A percentile compares a stretch with the other conserved stretches of the same genome.
Conservation (phyloP, 2,113 vertebrate species). For the Gallinago paraguaiae region DNA sequence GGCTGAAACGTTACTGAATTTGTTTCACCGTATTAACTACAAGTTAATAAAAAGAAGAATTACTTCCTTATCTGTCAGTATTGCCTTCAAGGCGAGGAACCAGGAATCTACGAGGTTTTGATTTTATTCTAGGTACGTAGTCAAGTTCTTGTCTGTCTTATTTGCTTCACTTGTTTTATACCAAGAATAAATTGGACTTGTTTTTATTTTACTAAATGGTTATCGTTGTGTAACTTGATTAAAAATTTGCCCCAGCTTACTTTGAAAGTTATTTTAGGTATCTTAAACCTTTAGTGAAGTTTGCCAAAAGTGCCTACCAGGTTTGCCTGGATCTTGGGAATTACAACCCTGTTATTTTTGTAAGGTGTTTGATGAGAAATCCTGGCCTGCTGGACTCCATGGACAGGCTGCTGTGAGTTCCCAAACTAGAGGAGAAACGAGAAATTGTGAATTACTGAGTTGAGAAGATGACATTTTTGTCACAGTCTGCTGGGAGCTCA, state of each 20-base stretch:
- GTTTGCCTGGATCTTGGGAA: not conserved
- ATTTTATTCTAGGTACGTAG: not conserved
- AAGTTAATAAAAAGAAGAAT: conserved; percentile 31
- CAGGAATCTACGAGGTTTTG: not conserved
- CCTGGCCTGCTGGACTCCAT: not conserved
- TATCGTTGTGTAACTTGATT: conserved; percentile 17
- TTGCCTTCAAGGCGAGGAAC: not conserved
- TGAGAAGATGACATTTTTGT: not conserved
- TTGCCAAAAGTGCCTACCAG: not conserved
- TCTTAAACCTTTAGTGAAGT: not conserved
- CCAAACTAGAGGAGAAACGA: not conserved
- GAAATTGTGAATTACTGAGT: not conserved
- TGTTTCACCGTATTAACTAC: not conserved
- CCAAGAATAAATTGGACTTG: conserved; percentile 49
- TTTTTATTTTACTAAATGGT: conserved; percentile 26
- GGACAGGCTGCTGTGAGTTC: not conserved
- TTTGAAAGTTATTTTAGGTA: not conserved
- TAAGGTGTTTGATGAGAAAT: not conserved
- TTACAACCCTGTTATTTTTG: not conserved
- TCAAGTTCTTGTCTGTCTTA: not conserved
- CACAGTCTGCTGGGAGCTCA: not conserved
- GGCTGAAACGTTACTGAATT: not conserved
- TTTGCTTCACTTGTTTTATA: conserved; percentile 18
- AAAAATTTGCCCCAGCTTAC: not conserved
- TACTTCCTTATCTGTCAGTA: not conserved